Percentiles rank a stretch among this genome's conserved stretches.
These are phyloP conservation scores for Paradoxurus hermaphroditus DNA, from an alignment of 2,113 vertebrate species.

Conservation along the genomic window DNA sequence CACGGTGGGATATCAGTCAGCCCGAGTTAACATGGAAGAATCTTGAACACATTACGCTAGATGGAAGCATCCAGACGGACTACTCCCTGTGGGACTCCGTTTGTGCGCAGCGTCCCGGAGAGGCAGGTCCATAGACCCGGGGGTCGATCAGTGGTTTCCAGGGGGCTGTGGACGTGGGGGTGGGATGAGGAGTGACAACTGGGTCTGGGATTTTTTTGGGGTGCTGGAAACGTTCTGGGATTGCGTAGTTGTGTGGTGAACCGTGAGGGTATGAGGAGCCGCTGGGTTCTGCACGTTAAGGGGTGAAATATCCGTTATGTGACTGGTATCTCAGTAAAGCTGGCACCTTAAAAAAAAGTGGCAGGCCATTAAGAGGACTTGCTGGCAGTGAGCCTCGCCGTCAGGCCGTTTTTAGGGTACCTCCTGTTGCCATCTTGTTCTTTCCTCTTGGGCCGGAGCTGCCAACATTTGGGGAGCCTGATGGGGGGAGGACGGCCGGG, in stretches of 20 bases:
- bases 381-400: not conserved
- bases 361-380: not conserved
- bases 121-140: not conserved
- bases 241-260: not conserved
- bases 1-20: not conserved
- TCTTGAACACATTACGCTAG: not conserved
- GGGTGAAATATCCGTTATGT: not conserved
- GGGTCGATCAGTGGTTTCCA: not conserved
- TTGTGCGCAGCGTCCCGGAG: not conserved
- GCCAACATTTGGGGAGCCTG: not conserved
- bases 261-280: not conserved
- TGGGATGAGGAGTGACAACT: not conserved
- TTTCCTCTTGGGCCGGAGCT: not conserved
- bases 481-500: not conserved
- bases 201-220: not conserved
- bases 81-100: not conserved
- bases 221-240: not conserved
- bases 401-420: not conserved
- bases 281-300: not conserved
- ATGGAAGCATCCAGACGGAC: not conserved
- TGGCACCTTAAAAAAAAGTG: not conserved
- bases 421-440: not conserved
- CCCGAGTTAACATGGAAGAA: not conserved
- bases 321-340: not conserved
- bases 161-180: not conserved